Evolutionary conservation across 2,888 invertebrate genomes (phyloP).

Genomic region (Sarcophaga carnaria): DNA sequence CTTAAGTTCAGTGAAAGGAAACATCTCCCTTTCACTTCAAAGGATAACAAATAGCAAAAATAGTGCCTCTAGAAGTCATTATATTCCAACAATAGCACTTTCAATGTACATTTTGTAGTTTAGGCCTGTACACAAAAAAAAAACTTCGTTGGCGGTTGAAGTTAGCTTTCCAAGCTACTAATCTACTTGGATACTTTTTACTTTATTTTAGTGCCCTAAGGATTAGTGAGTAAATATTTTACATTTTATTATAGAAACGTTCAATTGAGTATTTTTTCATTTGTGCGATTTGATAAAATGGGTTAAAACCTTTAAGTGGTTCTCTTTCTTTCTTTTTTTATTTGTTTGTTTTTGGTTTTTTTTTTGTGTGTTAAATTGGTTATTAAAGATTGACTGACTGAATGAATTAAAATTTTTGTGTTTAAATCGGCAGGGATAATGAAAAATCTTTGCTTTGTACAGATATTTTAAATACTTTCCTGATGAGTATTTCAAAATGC

Average conservation of each 20-base stretch:
- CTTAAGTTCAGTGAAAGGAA: too few species aligned
- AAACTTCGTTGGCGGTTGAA: conserved; percentile 30
- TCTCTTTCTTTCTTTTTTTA: background rate
- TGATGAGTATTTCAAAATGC: too few species aligned
- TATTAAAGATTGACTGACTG: background rate
- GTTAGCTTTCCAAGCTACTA: background rate
- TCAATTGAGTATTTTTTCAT: conserved; percentile 5
- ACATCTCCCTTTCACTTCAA: background rate
- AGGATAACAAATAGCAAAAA: background rate
- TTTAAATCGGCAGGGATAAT: too few species aligned
- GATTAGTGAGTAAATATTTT: conserved; percentile 55
- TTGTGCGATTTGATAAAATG: conserved; percentile 36
- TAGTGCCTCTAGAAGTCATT: background rate
- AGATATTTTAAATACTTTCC: too few species aligned
- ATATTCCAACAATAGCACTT: background rate
- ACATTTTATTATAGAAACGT: conserved; percentile 37
- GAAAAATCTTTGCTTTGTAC: too few species aligned
- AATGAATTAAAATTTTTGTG: too few species aligned
- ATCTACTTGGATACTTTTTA: conserved; percentile 7
- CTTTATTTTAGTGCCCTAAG: conserved; percentile 53
- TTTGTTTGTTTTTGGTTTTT: background rate
- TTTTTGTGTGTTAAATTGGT: background rate
- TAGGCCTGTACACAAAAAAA: background rate
- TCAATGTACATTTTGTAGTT: background rate
- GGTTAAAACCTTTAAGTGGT: conserved; percentile 45